These are phyloP conservation scores for Ylistrum balloti DNA, from an alignment of 1,140 invertebrate species.

Conservation along the genomic window DNA sequence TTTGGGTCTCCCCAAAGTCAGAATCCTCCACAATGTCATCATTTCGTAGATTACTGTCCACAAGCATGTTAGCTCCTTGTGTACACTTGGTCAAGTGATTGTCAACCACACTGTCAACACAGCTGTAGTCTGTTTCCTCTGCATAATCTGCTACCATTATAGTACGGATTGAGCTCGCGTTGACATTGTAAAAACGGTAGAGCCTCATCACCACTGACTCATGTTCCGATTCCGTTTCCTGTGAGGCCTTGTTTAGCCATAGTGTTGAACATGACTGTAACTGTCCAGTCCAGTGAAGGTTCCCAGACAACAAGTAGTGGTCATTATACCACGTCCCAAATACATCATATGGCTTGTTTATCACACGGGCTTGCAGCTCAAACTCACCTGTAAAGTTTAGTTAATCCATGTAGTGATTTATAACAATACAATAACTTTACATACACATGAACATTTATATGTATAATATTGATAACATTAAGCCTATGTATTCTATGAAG, in stretches of 20 bases:
- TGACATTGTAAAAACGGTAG: conserved; percentile 91
- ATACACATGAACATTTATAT: too few relatives aligned
- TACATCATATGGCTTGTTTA: conserved; percentile 94
- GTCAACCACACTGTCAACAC: not conserved
- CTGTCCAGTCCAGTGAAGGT: conserved; percentile 91
- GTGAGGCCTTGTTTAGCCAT: conserved; percentile 89
- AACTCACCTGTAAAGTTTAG: conserved; percentile 84
- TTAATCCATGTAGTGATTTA: too few relatives aligned
- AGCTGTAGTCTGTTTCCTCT: not conserved
- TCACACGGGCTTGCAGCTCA: conserved; percentile 90
- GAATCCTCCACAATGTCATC: not conserved
- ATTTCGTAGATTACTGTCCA: conserved; percentile 54
- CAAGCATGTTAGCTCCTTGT: conserved; percentile 6
- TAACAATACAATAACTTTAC: too few relatives aligned
- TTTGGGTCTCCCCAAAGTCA: conserved; percentile 42
- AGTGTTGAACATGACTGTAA: conserved; percentile 90
- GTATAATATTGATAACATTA: too few relatives aligned
- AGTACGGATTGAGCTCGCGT: conserved; percentile 91
- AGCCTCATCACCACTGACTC: conserved; percentile 91
- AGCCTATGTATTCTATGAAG: too few relatives aligned
- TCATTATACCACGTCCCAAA: conserved; percentile 96
- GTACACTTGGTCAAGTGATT: not conserved
- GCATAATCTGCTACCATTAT: conserved; percentile 89
- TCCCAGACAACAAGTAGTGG: conserved; percentile 90
- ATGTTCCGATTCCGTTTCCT: conserved; percentile 88